Base-by-base conservation (phyloP, 1,140 invertebrate species). In the Globodera ellingtonae region DNA sequence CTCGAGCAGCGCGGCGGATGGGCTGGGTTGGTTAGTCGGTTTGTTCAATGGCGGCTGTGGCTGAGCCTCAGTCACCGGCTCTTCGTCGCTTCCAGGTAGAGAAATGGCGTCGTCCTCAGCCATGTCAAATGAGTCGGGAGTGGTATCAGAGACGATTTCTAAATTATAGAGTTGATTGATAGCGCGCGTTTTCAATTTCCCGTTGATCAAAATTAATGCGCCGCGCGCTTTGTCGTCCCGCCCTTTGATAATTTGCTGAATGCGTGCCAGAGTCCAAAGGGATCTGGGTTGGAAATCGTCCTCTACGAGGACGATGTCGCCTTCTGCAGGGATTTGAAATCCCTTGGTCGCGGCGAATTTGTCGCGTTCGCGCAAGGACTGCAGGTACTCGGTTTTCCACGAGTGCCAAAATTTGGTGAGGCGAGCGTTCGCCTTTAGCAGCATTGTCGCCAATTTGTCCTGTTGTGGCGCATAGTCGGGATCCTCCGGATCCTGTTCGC, bases 351-450 rank as follows among this genome's bases (percentile, higher is more conserved):
- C 5, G 5, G 5, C 10, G 1, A 15, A 5, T 2, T 59, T 18
- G 10, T 5, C 15, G 5, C 56, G 56, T 70, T 75, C 73, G 15
- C 73, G 13, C 50, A 75, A 13, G 1, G 74, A 48, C 8, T 18
- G 18, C 3, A 65, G 46, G 15, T 75, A 75, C 15, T 75, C 74
- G 13, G n/a, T 13, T 9, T 21, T 75, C 74, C 74, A 75, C 9
- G 18, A 8, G 3, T 21, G 2, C 74, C 74, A 75, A 13, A 75
- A 75, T 6, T 21, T 75, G 46, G 67, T 15, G 9, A 75, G 46
- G 0, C 52, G 4, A 0, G 13, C 10, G 48, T 15, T 35, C 10
- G 52, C 73, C 62, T n/a, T 18, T 7, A 35, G 46, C 0, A 75
- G 44, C 44, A 44, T 13, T 18, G 46, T 65, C 6, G 18, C 18